phyloP scores from a whole-genome alignment of 2,113 vertebrate genomes.

The Rhinoderma darwinii region DNA sequence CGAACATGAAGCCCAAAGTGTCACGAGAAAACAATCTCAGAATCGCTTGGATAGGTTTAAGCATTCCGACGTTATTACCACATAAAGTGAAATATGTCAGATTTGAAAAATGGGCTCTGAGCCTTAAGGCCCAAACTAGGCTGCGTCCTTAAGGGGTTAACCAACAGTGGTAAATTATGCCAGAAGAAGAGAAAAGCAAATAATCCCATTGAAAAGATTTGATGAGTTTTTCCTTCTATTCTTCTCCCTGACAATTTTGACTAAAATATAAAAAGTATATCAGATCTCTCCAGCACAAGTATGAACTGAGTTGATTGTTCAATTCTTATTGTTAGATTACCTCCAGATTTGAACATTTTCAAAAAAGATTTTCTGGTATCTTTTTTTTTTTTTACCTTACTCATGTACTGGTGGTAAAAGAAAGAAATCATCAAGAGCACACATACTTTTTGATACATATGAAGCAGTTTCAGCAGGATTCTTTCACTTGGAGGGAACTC shows the following conservation, averaged over 20 bases:
- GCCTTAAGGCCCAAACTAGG: too few relatives aligned
- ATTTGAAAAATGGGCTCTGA: too few relatives aligned
- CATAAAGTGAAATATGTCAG: too few relatives aligned
- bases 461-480: neutral
- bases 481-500: neutral
- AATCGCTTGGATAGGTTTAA: too few relatives aligned
- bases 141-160: too few relatives aligned
- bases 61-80: too few relatives aligned
- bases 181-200: too few relatives aligned
- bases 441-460: neutral
- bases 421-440: neutral
- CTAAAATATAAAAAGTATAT: neutral
- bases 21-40: too few relatives aligned
- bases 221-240: too few relatives aligned
- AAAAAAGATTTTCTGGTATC: neutral
- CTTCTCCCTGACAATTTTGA: neutral
- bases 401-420: neutral
- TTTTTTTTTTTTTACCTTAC: neutral
- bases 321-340: neutral
- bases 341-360: neutral
- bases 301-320: neutral
- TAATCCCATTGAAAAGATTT: too few relatives aligned
- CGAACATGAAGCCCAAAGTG: too few relatives aligned
- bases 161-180: too few relatives aligned
- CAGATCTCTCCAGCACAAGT: neutral